phyloP scores from a whole-genome alignment of 2,888 invertebrate species.

The Leucophora obtusa region DNA sequence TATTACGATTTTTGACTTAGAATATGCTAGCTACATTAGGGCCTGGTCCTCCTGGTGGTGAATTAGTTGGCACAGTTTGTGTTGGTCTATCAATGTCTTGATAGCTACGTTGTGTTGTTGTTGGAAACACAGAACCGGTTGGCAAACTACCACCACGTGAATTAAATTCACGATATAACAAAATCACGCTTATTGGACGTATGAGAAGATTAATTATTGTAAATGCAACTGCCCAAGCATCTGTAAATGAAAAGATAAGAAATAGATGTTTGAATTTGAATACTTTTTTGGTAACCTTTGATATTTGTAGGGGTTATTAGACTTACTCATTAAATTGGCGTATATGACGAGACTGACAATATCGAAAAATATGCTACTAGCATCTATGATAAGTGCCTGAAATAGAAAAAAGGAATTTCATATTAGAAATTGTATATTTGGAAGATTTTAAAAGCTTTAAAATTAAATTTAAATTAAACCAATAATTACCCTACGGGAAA shows the following conservation, averaged over 20 bases:
- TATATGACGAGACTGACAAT: slow-evolving; percentile 75
- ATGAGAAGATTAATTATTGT: slow-evolving; percentile 76
- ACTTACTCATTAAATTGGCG: slow-evolving; percentile 77
- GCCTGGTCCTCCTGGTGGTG: slow-evolving; percentile 69
- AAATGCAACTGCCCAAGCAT: slow-evolving; percentile 77
- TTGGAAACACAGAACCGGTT: slow-evolving; percentile 75
- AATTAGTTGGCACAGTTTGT: slow-evolving; percentile 76
- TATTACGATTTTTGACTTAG: slow-evolving; percentile 66
- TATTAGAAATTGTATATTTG: too few relatives aligned
- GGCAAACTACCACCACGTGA: slow-evolving; percentile 76
- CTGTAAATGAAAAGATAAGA: slow-evolving; percentile 63
- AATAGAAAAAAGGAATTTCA: slow-evolving; percentile 62
- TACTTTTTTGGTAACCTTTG: neutral
- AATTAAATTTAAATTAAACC: too few relatives aligned
- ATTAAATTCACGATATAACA: slow-evolving; percentile 77
- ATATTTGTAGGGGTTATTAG: neutral
- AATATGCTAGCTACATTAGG: slow-evolving; percentile 78
- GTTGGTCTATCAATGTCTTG: slow-evolving; percentile 78
- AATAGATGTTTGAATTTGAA: neutral
- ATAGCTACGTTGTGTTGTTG: slow-evolving; percentile 76
- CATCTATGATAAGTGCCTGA: slow-evolving; percentile 78
- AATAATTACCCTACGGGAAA: too few relatives aligned
- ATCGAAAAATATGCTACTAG: slow-evolving; percentile 78
- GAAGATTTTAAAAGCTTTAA: too few relatives aligned
- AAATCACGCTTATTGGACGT: slow-evolving; percentile 75